Percentiles rank a stretch among this genome's conserved stretches.
These are phyloP conservation scores for Kryphioiulus occultus DNA, from an alignment of 2,888 invertebrate genomes.

Conservation along the genomic window DNA sequence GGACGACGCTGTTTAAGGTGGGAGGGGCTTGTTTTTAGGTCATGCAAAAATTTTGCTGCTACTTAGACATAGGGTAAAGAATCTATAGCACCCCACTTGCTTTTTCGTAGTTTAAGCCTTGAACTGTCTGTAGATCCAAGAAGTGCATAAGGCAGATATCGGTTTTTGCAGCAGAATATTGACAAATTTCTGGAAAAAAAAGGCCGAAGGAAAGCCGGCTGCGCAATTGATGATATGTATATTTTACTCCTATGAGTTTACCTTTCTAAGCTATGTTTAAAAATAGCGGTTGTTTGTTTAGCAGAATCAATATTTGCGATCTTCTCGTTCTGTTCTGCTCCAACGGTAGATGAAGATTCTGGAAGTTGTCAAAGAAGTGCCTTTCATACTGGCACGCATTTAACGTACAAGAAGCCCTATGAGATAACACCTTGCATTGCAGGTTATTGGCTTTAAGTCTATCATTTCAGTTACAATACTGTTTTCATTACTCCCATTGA, in stretches of 20 bases:
- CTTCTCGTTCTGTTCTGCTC: not conserved
- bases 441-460: not conserved
- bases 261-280: not conserved
- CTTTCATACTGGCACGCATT: not conserved
- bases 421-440: not conserved
- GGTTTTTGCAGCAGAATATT: not conserved
- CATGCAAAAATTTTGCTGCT: no score
- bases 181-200: not conserved
- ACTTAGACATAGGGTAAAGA: no score
- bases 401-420: not conserved
- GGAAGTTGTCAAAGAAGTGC: not conserved
- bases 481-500: not conserved
- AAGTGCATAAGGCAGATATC: not conserved
- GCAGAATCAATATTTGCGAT: conserved; percentile 10
- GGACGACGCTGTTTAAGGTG: no score
- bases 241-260: not conserved
- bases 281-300: not conserved
- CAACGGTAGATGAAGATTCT: not conserved
- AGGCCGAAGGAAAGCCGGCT: not conserved
- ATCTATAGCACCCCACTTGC: no score
- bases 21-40: no score
- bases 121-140: no score
- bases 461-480: not conserved
- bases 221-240: conserved; percentile 1
- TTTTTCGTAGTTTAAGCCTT: no score